Conservation (phyloP, 2,888 invertebrate genomes). For the Agonopterix subpropinquella region DNA sequence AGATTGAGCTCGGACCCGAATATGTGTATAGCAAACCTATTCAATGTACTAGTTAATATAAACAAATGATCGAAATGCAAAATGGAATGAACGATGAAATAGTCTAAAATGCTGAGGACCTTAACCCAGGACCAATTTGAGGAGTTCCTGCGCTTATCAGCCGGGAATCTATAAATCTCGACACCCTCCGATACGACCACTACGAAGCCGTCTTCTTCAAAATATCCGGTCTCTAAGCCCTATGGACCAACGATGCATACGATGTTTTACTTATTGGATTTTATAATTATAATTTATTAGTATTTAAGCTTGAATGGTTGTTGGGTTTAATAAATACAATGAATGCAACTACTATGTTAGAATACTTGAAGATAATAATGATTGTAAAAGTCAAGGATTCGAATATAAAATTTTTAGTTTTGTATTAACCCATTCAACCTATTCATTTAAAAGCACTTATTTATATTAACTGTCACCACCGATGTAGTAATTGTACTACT, state of each 20-base stretch:
- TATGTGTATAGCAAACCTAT: not conserved
- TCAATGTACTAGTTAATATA: not conserved
- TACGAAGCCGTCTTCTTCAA: constrained; percentile 75
- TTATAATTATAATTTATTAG: no score
- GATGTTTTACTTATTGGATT: constrained; percentile 26
- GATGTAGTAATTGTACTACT: no score
- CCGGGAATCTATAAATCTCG: constrained; percentile 78
- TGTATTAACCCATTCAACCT: no score
- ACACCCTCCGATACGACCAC: constrained; percentile 78
- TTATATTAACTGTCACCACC: no score
- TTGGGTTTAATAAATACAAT: not conserved
- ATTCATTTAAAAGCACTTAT: no score
- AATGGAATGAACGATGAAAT: constrained; percentile 61
- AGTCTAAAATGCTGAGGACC: constrained; percentile 71
- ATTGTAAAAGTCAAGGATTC: no score
- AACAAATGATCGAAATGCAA: constrained; percentile 36
- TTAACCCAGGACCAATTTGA: constrained; percentile 82
- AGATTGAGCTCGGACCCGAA: not conserved
- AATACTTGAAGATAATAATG: no score
- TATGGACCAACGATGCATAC: constrained; percentile 63
- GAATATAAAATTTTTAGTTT: no score
- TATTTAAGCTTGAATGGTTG: constrained; percentile 1
- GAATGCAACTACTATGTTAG: no score
- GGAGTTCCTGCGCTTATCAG: constrained; percentile 75
- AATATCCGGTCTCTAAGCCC: constrained; percentile 78